These are phyloP conservation scores for Acropora tenuis DNA, from an alignment of 64 coral and sea anemone genomes.

Conservation along the genomic window DNA sequence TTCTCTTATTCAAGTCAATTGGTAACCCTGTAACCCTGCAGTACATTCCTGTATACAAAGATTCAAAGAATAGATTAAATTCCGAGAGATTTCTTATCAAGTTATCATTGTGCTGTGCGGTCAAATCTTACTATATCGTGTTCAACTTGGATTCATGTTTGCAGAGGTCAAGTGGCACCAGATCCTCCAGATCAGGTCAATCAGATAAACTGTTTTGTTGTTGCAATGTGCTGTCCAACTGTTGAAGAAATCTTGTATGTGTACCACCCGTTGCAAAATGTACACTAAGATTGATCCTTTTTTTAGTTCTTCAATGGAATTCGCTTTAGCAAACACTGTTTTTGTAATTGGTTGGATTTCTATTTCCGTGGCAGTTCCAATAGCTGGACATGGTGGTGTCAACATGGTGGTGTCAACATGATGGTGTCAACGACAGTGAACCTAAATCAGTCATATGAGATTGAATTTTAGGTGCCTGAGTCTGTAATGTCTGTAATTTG, in stretches of 20 bases:
- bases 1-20: too few relatives aligned
- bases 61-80: not conserved
- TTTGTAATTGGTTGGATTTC: too few relatives aligned
- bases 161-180: not conserved
- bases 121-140: constrained; percentile 1
- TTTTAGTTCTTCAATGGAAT: not conserved
- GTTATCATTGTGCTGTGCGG: constrained; percentile 14
- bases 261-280: not conserved
- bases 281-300: not conserved
- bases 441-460: too few relatives aligned
- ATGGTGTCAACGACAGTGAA: too few relatives aligned
- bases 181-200: not conserved
- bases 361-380: constrained; percentile 32
- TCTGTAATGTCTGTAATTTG: too few relatives aligned
- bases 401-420: not conserved
- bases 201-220: constrained; percentile 35
- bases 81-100: constrained; percentile 32
- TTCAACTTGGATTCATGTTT: constrained; percentile 2
- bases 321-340: not conserved
- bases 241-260: constrained; percentile 14
- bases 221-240: not conserved
- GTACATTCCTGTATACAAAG: too few relatives aligned
- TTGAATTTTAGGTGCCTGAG: too few relatives aligned
- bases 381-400: not conserved
- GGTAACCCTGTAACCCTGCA: too few relatives aligned